Evolutionary conservation across 2,888 invertebrate species (phyloP).

Genomic region (Drosophila paranaensis): DNA sequence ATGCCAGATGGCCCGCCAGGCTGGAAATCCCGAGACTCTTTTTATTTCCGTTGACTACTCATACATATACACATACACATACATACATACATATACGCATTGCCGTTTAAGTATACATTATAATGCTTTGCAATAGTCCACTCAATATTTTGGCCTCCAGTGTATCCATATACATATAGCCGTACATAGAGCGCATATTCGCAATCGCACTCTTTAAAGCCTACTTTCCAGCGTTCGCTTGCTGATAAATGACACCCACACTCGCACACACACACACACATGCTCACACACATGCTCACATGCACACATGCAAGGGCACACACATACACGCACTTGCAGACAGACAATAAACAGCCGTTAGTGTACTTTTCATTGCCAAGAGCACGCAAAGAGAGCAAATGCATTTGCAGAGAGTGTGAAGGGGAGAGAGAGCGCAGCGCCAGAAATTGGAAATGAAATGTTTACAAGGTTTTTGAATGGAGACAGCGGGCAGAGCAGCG

Average conservation of each 20-base stretch:
- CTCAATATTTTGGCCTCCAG: neutral
- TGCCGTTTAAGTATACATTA: neutral
- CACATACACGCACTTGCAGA: neutral
- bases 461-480: slow-evolving; percentile 5
- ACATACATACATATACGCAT: too few species aligned
- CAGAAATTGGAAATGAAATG: slow-evolving; percentile 3
- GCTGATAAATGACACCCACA: slow-evolving; percentile 2
- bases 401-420: slow-evolving; percentile 2
- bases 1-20: slow-evolving; percentile 27
- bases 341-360: slow-evolving; percentile 19
- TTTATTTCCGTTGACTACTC: too few species aligned
- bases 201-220: slow-evolving; percentile 31
- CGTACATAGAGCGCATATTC: neutral
- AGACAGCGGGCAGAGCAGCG: neutral
- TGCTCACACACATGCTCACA: too few species aligned
- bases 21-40: neutral
- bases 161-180: neutral
- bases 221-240: slow-evolving; percentile 44
- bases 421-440: slow-evolving; percentile 7
- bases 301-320: neutral
- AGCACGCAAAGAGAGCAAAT: slow-evolving; percentile 20
- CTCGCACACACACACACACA: neutral
- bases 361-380: slow-evolving; percentile 61
- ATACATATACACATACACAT: neutral
- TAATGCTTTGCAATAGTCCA: too few species aligned